Percentiles rank a stretch among this genome's conserved stretches.
These are phyloP conservation scores for Eristalis arbustorum DNA, from an alignment of 2,888 invertebrate species.

Conservation along the genomic window DNA sequence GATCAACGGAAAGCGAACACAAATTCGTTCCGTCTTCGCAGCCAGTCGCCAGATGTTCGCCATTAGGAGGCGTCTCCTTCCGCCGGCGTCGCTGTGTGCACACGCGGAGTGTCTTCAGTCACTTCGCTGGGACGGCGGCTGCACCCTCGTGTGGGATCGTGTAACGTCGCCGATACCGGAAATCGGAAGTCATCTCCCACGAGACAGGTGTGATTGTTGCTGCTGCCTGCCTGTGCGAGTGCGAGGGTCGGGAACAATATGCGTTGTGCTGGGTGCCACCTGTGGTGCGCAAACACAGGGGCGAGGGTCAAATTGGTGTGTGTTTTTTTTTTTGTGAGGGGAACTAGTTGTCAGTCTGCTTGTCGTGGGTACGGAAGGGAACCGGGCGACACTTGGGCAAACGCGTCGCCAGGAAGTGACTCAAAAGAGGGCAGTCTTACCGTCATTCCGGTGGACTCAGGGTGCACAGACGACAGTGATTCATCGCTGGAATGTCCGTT, in stretches of 20 bases:
- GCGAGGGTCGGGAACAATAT: not conserved
- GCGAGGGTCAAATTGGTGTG: not conserved
- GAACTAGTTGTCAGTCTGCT: not conserved
- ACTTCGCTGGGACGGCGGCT: not conserved
- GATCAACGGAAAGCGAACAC: not conserved
- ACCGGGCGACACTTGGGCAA: too few species aligned
- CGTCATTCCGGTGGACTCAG: not conserved
- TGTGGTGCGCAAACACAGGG: not conserved
- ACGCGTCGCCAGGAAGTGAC: not conserved
- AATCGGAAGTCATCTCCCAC: constrained; percentile 65
- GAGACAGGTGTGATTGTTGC: constrained; percentile 37
- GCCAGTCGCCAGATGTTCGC: not conserved
- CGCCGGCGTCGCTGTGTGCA: not conserved
- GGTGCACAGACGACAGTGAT: not conserved
- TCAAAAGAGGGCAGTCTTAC: not conserved
- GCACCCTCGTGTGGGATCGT: not conserved
- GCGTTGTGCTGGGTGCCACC: not conserved
- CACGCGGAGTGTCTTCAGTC: not conserved
- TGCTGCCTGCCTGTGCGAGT: not conserved
- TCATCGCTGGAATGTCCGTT: not conserved
- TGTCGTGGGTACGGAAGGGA: too few species aligned
- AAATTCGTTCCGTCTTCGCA: not conserved
- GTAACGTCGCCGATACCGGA: constrained; percentile 39
- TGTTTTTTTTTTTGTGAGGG: not conserved
- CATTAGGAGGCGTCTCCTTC: not conserved